Percentiles rank a stretch among this genome's conserved stretches.
Evolutionary conservation across 2,797 vertebrate genomes (phyloP).

Genomic region (Acrocephalus scirpaceus): DNA sequence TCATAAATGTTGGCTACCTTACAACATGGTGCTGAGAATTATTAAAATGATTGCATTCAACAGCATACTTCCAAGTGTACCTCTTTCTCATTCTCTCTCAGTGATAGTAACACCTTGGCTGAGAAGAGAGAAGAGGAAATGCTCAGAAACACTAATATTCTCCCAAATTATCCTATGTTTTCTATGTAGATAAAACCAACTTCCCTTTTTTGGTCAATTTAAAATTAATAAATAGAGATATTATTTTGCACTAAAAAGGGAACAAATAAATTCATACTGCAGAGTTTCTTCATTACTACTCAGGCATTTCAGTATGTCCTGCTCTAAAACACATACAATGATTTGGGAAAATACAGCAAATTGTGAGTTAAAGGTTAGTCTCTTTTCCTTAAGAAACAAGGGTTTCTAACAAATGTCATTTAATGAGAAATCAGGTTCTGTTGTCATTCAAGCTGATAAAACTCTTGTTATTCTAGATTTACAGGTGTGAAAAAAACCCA

Average conservation of each 20-base stretch:
- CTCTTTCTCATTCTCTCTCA: slow-evolving; percentile 47
- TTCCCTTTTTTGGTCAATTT: not conserved
- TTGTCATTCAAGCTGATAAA: not conserved
- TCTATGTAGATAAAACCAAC: not conserved
- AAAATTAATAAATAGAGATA: not conserved
- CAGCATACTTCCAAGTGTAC: slow-evolving; percentile 8
- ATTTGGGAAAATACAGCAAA: not conserved
- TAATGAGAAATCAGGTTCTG: not conserved
- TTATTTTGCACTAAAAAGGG: not conserved
- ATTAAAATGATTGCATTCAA: slow-evolving; percentile 18
- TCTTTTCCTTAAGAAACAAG: not conserved
- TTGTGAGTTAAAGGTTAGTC: not conserved
- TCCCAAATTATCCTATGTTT: not conserved
- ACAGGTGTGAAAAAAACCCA: not conserved
- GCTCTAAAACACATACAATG: not conserved
- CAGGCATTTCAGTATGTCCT: not conserved
- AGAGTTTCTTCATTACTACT: not conserved
- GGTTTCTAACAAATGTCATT: not conserved
- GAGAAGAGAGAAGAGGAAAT: not conserved
- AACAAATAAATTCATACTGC: not conserved
- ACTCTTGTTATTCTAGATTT: not conserved
- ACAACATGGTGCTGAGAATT: slow-evolving; percentile 18
- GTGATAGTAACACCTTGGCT: not conserved
- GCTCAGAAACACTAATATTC: not conserved
- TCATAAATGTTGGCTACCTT: slow-evolving; percentile 52